phyloP scores from a whole-genome alignment of 1,140 invertebrate species.

The Odontomachus brunneus region DNA sequence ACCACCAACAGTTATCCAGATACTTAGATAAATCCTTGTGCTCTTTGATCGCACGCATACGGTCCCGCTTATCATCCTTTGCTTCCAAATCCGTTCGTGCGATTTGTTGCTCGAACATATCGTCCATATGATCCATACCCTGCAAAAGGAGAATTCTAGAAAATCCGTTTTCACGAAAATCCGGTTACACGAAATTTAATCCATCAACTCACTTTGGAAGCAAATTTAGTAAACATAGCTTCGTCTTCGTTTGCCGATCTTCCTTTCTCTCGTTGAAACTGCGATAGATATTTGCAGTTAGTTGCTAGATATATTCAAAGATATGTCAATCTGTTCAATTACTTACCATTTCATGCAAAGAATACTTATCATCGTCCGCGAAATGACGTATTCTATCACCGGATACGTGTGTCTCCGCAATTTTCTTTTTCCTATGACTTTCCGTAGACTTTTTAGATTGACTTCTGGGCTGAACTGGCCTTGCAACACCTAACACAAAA shows the following conservation, averaged over 20 bases:
- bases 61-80: conserved; percentile 88
- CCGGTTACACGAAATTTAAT: conserved; percentile 40
- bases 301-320: background rate
- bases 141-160: conserved; percentile 60
- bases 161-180: conserved; percentile 41
- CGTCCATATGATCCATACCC: conserved; percentile 90
- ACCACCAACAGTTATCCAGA: conserved; percentile 93
- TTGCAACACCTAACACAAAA: conserved; percentile 73
- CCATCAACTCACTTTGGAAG: conserved; percentile 86
- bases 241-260: conserved; percentile 93
- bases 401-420: conserved; percentile 90
- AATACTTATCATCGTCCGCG: conserved; percentile 95
- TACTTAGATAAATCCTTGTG: conserved; percentile 89
- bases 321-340: conserved; percentile 23
- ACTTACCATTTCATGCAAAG: conserved; percentile 93
- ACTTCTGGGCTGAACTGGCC: conserved; percentile 84
- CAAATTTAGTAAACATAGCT: conserved; percentile 91
- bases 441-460: conserved; percentile 68
- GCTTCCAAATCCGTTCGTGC: conserved; percentile 87
- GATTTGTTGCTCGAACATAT: conserved; percentile 93
- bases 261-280: conserved; percentile 96
- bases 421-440: conserved; percentile 83
- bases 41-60: conserved; percentile 90
- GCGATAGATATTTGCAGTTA: conserved; percentile 73
- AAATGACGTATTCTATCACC: conserved; percentile 94